These are phyloP conservation scores for Desmophyllum pertusum DNA, from an alignment of 92 coral and sea anemone species.

Conservation along the genomic window DNA sequence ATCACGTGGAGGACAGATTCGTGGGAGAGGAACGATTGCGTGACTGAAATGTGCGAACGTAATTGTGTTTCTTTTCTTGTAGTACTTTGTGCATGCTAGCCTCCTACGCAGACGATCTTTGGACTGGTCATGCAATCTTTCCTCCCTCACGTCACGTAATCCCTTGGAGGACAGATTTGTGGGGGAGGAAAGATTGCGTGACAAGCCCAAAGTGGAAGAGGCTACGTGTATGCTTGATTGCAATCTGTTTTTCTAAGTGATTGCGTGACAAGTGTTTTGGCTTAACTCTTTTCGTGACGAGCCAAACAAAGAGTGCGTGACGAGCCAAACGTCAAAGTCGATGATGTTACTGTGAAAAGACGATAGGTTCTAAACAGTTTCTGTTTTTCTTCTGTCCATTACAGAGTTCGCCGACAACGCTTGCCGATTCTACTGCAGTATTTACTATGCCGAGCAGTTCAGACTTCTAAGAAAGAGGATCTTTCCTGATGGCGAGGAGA, in stretches of 20 bases:
- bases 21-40: no score
- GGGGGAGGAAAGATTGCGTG: neutral
- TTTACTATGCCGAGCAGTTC: conserved; percentile 92
- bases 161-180: neutral
- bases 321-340: neutral
- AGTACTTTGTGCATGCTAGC: neutral
- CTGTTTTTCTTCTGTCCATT: neutral
- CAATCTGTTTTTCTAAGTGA: neutral
- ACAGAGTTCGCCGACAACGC: conserved; percentile 86
- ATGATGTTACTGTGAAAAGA: neutral
- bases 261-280: neutral
- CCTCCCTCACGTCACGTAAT: neutral
- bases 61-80: neutral
- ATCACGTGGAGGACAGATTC: no score
- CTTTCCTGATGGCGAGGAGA: conserved; percentile 91
- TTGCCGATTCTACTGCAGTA: conserved; percentile 88
- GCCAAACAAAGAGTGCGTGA: neutral
- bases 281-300: neutral
- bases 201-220: neutral
- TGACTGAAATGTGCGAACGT: no score
- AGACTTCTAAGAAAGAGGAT: conserved; percentile 81
- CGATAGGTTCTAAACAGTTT: neutral
- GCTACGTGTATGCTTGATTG: no score
- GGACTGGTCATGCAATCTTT: neutral
- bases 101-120: neutral